Evolutionary conservation across 2,797 vertebrate genomes (phyloP).

Genomic region (Selene dorsalis): DNA sequence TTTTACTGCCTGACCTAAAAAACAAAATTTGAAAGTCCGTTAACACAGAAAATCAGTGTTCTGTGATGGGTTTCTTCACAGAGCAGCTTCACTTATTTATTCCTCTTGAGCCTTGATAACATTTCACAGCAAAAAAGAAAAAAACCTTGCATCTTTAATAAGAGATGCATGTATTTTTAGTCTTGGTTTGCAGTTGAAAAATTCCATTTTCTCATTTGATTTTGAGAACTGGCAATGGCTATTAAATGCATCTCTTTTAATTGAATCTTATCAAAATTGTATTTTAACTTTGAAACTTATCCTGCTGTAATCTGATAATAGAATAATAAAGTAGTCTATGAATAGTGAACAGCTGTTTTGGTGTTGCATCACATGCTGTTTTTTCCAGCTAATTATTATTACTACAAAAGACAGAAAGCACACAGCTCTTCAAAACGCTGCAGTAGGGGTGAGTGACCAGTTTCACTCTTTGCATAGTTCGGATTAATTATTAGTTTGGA

Average conservation of each 20-base stretch:
- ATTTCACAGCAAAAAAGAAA: slow-evolving; percentile 31
- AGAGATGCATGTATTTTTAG: slow-evolving; percentile 3
- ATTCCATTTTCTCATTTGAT: neutral
- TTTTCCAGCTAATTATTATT: neutral
- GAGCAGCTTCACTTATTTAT: slow-evolving; percentile 50
- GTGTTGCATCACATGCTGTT: neutral
- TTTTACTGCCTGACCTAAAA: slow-evolving; percentile 52
- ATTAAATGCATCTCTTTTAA: slow-evolving; percentile 10
- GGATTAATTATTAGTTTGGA: too few relatives aligned
- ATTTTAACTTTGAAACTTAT: neutral
- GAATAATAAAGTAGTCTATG: neutral
- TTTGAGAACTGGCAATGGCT: slow-evolving; percentile 2
- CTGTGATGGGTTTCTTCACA: slow-evolving; percentile 39
- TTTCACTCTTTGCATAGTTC: too few relatives aligned
- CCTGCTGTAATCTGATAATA: neutral
- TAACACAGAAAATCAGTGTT: slow-evolving; percentile 43
- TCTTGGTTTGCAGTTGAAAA: neutral
- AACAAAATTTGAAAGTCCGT: slow-evolving; percentile 34
- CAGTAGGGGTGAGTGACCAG: too few relatives aligned
- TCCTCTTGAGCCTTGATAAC: slow-evolving; percentile 51
- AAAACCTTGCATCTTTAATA: slow-evolving; percentile 44
- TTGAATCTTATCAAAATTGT: neutral
- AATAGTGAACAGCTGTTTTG: neutral
- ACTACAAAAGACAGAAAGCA: neutral
- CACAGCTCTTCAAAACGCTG: neutral